A percentile compares a stretch with the other conserved stretches of the same genome.
Evolutionary conservation across 2,113 vertebrate genomes (phyloP).

Genomic region (Rhinoptilus africanus): DNA sequence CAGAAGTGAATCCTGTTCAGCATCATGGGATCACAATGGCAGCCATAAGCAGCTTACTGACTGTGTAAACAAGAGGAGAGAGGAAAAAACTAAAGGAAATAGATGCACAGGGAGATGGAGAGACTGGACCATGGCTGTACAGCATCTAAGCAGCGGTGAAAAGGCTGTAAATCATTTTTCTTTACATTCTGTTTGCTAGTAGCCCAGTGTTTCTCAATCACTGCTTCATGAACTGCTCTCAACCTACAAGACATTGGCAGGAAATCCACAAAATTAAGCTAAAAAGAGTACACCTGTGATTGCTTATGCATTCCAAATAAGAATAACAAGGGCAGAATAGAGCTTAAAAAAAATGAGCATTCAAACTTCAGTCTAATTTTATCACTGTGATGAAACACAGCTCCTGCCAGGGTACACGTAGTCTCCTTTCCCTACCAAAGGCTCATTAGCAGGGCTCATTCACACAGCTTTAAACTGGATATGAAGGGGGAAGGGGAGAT

Average conservation of each 20-base stretch:
- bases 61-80: neutral
- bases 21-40: neutral
- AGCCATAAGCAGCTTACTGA: neutral
- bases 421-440: neutral
- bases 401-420: neutral
- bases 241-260: neutral
- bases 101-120: neutral
- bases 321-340: neutral
- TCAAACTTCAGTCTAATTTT: neutral
- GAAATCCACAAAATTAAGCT: neutral
- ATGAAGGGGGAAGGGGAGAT: no score
- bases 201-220: neutral
- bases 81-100: neutral
- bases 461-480: no score
- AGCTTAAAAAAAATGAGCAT: neutral
- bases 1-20: constrained; percentile 5
- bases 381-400: neutral
- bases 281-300: neutral
- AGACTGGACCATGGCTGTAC: neutral
- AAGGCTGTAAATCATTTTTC: neutral
- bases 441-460: no score
- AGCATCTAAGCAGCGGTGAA: neutral
- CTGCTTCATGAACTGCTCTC: neutral
- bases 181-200: neutral
- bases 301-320: neutral